Evolutionary conservation across 2,113 vertebrate species (phyloP).

Genomic region (Microtus montanus): DNA sequence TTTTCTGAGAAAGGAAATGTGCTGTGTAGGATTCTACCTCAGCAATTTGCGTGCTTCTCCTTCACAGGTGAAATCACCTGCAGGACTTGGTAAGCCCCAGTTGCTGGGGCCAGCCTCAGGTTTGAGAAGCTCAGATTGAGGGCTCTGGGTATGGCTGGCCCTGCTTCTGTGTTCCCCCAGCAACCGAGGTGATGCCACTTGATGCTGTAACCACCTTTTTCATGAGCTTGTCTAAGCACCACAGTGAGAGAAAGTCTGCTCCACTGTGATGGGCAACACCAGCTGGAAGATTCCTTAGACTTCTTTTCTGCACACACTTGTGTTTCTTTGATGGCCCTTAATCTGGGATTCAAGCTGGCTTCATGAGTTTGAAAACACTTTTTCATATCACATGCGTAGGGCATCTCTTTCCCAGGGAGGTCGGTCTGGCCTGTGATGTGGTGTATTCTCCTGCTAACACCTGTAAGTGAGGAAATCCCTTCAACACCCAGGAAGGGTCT

Average conservation of each 20-base stretch:
- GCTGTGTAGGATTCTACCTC: background rate
- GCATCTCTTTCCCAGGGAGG: background rate
- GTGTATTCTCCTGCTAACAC: background rate
- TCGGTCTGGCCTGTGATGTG: background rate
- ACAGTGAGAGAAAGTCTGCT: background rate
- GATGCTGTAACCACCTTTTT: background rate
- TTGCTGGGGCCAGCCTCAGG: background rate
- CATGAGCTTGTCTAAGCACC: background rate
- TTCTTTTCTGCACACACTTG: background rate
- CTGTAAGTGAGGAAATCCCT: slow-evolving; percentile 18
- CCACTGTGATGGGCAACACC: background rate
- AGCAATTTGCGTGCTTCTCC: background rate
- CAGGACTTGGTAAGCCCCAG: background rate
- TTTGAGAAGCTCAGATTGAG: background rate
- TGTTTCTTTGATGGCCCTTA: background rate
- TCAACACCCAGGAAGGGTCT: slow-evolving; percentile 42
- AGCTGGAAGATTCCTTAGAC: background rate
- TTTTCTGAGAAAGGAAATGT: background rate
- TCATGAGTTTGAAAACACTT: background rate
- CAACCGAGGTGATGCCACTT: background rate
- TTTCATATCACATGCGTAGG: background rate
- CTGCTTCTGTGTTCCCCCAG: background rate
- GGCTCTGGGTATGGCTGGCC: background rate
- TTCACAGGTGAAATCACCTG: background rate
- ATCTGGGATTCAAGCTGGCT: background rate